Base-by-base conservation (phyloP, 2,888 invertebrate species). In the Drosophila bunnanda region DNA sequence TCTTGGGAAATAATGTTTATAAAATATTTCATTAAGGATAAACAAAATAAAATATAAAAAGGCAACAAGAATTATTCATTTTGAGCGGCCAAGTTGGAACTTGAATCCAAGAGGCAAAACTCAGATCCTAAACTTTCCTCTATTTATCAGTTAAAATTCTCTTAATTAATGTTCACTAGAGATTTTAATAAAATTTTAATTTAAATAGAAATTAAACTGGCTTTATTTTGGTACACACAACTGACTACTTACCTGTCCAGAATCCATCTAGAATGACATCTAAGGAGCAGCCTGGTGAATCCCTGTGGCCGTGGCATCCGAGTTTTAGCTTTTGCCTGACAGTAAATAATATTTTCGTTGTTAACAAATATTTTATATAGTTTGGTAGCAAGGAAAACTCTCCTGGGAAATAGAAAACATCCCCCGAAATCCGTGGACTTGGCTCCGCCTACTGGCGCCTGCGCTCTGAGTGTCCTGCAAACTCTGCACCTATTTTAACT, bases 391-490 rank as follows among this genome's bases (percentile, higher is more conserved):
- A 13, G 1, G 7, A 22, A 28, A 28, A 20, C 12, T 8, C n/a
- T 34, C 13, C 13, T 8, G 12, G n/a, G 8, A 36, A 36, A 53
- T 20, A 8, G 22, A 55, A 41, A 59, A 8, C 59, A 60, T 41
- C 59, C 59, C 59, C 13, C 10, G 20, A 12, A 53, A 10, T 15
- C 5, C 32, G 10, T 15, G 32, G 5, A 28, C 2, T 25, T 34
- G 20, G 30, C 64, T 65, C 64, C 64, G 64, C 64, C 64, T 2
- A 4, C 10, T 30, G 7, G 50, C 65, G 50, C 46, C 50, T 65
- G 64, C 64, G 64, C 41, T 25, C 5, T 64, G 8, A 2, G 38
- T n/a, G 3, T 28, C 28, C 58, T 22, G 28, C 1, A 6, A 13
- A 13, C 38, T 17, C 38, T 9, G 25, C 39, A 15, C 38, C n/a